Evolutionary conservation across 2,888 invertebrate genomes (phyloP), one percentile per base, ranked within the genome.

Genomic region (Drosophila falleni): DNA sequence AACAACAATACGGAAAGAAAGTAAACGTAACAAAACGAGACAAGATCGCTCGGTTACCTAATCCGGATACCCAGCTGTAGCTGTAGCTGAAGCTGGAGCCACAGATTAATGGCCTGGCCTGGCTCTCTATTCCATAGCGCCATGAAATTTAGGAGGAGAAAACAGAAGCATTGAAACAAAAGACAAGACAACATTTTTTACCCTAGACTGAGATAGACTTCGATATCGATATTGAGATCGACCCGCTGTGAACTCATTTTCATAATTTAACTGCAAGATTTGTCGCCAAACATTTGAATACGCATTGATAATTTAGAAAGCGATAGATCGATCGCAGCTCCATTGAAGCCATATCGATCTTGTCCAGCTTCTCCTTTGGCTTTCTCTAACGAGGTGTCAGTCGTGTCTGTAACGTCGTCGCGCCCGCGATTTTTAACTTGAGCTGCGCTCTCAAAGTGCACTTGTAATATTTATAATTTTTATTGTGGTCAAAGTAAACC

Each of bases 271-370:
- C 66, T 10, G 8, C 8, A 23, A 46, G 55, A 66, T 66, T 60
- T 46, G 47, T 51, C 33, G 54, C 26, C 53, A 31, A 47, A 35
- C 63, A 67, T 63, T 51, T 31, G 16, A 33, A 13, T 46, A 53
- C 51, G 74, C 68, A 78, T 78, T 84, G 66, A 60, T 80, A 78
- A 86, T 85, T 86, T 86, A 84, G 84, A 84, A 84, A 84, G 84
- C 35, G 33, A 50, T 53, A 58, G 66, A 73, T 56, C 46, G 66
- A 73, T 56, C 46, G 16, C 33, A 13, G 49, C 49, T 3, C 19
- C 16, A 42, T 41, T 42, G 54, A 42, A 54, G 53, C 41, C 53
- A 54, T 54, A 55, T 44, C 55, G 37, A 47, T 47, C 31, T 55
- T 42, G 42, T 42, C 31, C 54, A 55, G 33, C 29, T 5, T 29